Conservation (phyloP, 2,113 vertebrate genomes). For the Atrichornis clamosus region DNA sequence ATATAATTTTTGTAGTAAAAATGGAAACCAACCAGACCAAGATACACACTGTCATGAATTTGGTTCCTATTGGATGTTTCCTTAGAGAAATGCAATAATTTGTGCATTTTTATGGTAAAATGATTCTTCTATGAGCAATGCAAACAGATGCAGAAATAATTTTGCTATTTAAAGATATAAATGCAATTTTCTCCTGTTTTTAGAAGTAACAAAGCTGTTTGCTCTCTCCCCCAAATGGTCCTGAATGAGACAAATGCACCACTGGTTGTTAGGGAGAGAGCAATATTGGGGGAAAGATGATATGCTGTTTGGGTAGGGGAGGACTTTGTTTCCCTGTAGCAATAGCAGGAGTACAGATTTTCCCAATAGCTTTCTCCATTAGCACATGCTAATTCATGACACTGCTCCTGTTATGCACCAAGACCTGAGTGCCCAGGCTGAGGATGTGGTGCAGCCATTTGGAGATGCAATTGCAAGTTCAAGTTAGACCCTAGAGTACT, state of each 20-base stretch:
- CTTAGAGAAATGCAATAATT: not conserved
- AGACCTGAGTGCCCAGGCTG: not conserved
- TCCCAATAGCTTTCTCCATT: not conserved
- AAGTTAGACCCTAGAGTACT: not conserved
- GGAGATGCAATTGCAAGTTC: not conserved
- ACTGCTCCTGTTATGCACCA: not conserved
- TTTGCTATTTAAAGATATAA: not conserved
- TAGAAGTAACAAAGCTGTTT: not conserved
- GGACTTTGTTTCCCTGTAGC: not conserved
- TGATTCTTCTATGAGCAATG: not conserved
- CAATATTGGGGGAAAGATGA: not conserved
- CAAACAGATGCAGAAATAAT: not conserved
- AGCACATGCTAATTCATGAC: not conserved
- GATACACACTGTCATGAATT: not conserved
- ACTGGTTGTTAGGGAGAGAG: not conserved
- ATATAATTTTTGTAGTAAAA: not conserved
- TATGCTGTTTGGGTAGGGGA: not conserved
- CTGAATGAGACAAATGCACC: not conserved
- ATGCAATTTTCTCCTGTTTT: not conserved
- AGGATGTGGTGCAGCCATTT: not conserved
- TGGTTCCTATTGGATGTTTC: not conserved
- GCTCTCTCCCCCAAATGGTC: not conserved
- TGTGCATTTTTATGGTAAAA: not conserved
- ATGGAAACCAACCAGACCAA: not conserved
- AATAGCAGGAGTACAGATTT: not conserved